Evolutionary conservation across 2,888 invertebrate genomes (phyloP).

Genomic region (Epinotia bilunana): DNA sequence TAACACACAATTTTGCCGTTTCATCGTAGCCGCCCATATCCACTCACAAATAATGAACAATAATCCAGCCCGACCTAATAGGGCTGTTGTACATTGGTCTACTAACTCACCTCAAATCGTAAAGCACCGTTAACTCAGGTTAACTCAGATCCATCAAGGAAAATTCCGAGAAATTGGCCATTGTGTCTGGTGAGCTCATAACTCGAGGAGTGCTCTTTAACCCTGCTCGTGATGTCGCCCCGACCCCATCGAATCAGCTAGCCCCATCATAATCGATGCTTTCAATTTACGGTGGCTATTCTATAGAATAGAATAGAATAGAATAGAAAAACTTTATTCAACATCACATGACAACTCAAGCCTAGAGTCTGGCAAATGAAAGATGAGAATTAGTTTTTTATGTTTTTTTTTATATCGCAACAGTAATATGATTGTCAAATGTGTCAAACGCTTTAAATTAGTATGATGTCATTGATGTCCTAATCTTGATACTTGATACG

Average conservation of each 20-base stretch:
- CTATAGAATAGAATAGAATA: too few species aligned
- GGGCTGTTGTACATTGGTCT: slow-evolving; percentile 39
- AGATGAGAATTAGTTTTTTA: too few species aligned
- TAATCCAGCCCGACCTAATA: slow-evolving; percentile 34
- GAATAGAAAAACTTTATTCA: too few species aligned
- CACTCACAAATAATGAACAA: slow-evolving; percentile 35
- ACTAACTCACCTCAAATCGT: slow-evolving; percentile 52
- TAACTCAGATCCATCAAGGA: slow-evolving; percentile 73
- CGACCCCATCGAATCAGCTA: slow-evolving; percentile 78
- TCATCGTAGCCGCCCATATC: slow-evolving; percentile 14
- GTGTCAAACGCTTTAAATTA: too few species aligned
- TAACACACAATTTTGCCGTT: slow-evolving; percentile 21
- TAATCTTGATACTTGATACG: too few species aligned
- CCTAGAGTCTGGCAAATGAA: too few species aligned
- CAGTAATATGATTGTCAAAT: too few species aligned
- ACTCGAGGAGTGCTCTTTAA: slow-evolving; percentile 79
- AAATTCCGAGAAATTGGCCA: slow-evolving; percentile 79
- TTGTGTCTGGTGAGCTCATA: slow-evolving; percentile 77
- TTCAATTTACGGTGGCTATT: slow-evolving; percentile 81
- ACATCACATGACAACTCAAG: too few species aligned
- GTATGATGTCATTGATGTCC: too few species aligned
- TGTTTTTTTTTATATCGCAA: too few species aligned
- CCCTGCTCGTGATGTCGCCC: slow-evolving; percentile 81
- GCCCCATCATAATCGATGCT: slow-evolving; percentile 80
- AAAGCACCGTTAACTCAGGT: slow-evolving; percentile 64